phyloP scores from a whole-genome alignment of 2,888 invertebrate genomes.

The Anoncus sp. region DNA sequence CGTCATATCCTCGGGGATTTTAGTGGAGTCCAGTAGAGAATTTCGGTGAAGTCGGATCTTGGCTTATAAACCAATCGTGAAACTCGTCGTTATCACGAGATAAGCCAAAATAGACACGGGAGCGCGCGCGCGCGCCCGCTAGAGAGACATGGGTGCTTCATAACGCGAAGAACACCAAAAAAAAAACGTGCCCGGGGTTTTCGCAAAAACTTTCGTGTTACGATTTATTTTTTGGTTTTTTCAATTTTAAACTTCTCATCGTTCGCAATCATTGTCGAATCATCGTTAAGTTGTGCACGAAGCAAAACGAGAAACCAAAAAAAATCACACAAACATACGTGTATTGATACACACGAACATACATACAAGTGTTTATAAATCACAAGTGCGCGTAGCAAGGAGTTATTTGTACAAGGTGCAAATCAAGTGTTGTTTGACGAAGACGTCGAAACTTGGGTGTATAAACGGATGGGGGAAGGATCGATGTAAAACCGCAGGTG shows the following conservation, averaged over 20 bases:
- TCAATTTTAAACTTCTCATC: neutral
- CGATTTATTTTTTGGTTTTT: neutral
- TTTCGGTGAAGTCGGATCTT: slow-evolving; percentile 43
- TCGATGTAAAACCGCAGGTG: slow-evolving; percentile 40
- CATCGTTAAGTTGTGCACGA: neutral
- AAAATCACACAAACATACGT: slow-evolving; percentile 10
- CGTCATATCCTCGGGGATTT: slow-evolving; percentile 51
- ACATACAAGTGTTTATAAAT: slow-evolving; percentile 18
- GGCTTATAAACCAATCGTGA: neutral
- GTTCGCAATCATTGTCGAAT: neutral
- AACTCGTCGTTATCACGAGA: slow-evolving; percentile 7
- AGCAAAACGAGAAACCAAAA: slow-evolving; percentile 27
- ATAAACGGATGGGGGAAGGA: slow-evolving; percentile 1
- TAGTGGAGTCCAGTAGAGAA: slow-evolving; percentile 57
- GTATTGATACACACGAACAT: slow-evolving; percentile 5
- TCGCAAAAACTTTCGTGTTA: too few species aligned
- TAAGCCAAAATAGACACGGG: slow-evolving; percentile 28
- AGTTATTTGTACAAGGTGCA: slow-evolving; percentile 42
- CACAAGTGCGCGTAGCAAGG: slow-evolving; percentile 46
- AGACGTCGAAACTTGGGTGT: slow-evolving; percentile 31
- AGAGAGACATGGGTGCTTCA: too few species aligned
- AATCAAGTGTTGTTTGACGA: slow-evolving; percentile 31
- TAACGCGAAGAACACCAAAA: slow-evolving; percentile 9
- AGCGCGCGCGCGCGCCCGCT: slow-evolving; percentile 4
- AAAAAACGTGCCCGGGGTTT: too few species aligned